Conservation (phyloP, 2,113 vertebrate species). For the Dunckerocampus dactyliophorus region DNA sequence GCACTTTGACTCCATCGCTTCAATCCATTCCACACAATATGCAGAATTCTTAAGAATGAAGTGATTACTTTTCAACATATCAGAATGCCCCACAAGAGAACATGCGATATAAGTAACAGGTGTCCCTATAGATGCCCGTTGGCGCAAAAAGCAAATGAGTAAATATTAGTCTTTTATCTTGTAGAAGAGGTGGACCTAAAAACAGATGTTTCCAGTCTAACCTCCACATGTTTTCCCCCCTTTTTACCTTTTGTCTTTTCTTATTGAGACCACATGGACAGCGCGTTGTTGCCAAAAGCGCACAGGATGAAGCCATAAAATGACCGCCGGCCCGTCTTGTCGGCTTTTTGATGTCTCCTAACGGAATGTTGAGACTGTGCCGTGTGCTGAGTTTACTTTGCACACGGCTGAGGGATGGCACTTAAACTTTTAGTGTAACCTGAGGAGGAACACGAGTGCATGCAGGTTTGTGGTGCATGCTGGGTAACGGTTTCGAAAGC, state of each 20-base stretch:
- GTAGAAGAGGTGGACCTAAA: too few species aligned
- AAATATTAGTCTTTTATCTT: too few species aligned
- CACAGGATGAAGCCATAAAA: slow-evolving; percentile 64
- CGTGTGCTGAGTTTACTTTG: slow-evolving; percentile 59
- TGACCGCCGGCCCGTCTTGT: slow-evolving; percentile 41
- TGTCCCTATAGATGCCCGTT: too few species aligned
- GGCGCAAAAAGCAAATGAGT: too few species aligned
- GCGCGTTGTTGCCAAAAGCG: slow-evolving; percentile 53
- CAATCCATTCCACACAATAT: too few species aligned
- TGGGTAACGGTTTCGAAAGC: slow-evolving; percentile 37
- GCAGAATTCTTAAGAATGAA: too few species aligned
- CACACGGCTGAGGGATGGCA: slow-evolving; percentile 49
- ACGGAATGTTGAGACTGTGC: slow-evolving; percentile 55
- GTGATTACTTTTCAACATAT: too few species aligned
- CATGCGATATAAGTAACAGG: too few species aligned
- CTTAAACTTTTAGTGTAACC: slow-evolving; percentile 40
- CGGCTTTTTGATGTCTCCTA: slow-evolving; percentile 56
- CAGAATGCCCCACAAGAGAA: too few species aligned
- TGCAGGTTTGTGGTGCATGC: slow-evolving; percentile 67
- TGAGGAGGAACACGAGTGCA: slow-evolving; percentile 15
- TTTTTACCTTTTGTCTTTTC: slow-evolving; percentile 20
- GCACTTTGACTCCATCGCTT: too few species aligned
- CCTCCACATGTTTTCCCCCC: not conserved
- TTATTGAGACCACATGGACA: slow-evolving; percentile 57
- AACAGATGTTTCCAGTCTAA: not conserved